A percentile compares a stretch with the other conserved stretches of the same genome.
phyloP scores from a whole-genome alignment of 64 coral and sea anemone species.

The Stichodactyla helianthus region DNA sequence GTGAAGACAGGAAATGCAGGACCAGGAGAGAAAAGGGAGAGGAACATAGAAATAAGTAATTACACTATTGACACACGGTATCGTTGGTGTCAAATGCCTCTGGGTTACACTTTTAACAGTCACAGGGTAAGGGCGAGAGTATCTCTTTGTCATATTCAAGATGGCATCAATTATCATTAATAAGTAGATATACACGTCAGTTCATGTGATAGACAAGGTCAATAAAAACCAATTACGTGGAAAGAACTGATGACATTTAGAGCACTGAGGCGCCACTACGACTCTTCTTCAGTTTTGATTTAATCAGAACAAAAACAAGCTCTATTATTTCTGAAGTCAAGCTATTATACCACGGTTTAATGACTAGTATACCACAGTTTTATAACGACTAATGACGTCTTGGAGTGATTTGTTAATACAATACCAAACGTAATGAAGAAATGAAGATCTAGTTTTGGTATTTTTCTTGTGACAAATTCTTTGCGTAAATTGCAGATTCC shows the following conservation, averaged over 20 bases:
- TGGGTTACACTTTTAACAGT: not conserved
- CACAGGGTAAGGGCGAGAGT: not conserved
- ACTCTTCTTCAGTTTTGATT: constrained; percentile 15
- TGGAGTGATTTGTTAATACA: not conserved
- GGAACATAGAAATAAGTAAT: too few relatives aligned
- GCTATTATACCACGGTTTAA: not conserved
- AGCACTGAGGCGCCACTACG: constrained; percentile 6
- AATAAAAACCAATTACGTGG: constrained; percentile 10
- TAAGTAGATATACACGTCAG: constrained; percentile 1
- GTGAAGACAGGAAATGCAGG: too few relatives aligned
- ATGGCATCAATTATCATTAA: constrained; percentile 2
- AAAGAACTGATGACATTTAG: constrained; percentile 15
- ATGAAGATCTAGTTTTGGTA: not conserved
- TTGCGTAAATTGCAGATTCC: not conserved
- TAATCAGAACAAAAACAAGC: constrained; percentile 6
- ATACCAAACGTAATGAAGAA: not conserved
- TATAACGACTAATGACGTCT: not conserved
- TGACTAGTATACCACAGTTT: not conserved
- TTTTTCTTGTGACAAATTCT: not conserved
- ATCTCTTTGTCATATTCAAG: not conserved
- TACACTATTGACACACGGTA: not conserved
- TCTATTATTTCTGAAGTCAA: not conserved
- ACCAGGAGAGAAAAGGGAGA: too few relatives aligned
- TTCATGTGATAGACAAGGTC: not conserved
- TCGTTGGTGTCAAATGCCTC: not conserved